A percentile compares a stretch with the other conserved stretches of the same genome.
phyloP scores from a whole-genome alignment of 2,797 vertebrate species.

The Corythornis leucogaster region DNA sequence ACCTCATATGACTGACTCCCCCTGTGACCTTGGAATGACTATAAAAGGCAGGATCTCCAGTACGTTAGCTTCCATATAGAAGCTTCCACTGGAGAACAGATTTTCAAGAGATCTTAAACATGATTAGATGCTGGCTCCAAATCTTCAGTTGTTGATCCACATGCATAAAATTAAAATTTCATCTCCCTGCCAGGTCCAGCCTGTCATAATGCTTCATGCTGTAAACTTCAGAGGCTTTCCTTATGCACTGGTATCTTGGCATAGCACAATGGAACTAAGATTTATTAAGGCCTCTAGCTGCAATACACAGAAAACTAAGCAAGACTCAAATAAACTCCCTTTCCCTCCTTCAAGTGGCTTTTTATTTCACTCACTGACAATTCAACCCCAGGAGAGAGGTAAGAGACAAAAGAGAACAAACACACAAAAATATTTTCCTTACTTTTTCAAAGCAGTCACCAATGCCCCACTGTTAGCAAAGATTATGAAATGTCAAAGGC shows the following conservation, averaged over 20 bases:
- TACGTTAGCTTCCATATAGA: neutral
- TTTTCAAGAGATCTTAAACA: neutral
- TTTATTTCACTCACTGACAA: constrained; percentile 31
- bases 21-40: neutral
- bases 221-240: neutral
- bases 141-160: neutral
- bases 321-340: neutral
- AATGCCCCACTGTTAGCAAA: constrained; percentile 55
- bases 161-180: neutral
- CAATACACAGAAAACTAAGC: neutral
- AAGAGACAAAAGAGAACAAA: constrained; percentile 39
- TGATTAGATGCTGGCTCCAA: neutral
- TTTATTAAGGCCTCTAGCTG: neutral
- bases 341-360: neutral
- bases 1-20: neutral
- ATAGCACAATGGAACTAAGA: neutral
- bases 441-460: constrained; percentile 44
- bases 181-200: neutral
- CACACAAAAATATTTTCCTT: constrained; percentile 58
- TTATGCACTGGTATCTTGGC: neutral
- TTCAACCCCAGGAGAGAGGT: constrained; percentile 25
- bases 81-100: neutral
- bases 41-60: neutral
- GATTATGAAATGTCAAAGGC: constrained; percentile 63
- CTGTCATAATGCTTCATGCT: neutral